Evolutionary conservation across 2,888 invertebrate species (phyloP).

Genomic region (Siphonodentalium dalli): DNA sequence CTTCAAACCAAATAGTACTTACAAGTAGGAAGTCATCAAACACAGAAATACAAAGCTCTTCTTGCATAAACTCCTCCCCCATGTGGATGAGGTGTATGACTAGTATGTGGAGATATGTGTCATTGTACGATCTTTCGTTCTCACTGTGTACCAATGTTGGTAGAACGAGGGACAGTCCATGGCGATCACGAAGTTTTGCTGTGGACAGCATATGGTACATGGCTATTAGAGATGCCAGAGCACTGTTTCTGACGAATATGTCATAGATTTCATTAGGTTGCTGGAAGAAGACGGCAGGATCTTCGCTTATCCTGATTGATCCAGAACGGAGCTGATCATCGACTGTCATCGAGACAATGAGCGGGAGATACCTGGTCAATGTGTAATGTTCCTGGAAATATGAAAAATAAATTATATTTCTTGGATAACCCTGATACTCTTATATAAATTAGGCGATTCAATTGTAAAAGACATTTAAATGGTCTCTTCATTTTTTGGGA

Average conservation of each 20-base stretch:
- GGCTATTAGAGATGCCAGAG: conserved; percentile 88
- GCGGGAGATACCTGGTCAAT: conserved; percentile 92
- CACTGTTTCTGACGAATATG: conserved; percentile 83
- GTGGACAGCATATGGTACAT: conserved; percentile 92
- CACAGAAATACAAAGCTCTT: conserved; percentile 92
- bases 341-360: conserved; percentile 90
- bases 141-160: conserved; percentile 86
- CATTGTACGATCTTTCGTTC: conserved; percentile 90
- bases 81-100: conserved; percentile 84
- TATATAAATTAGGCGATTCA: too few species aligned
- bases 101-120: conserved; percentile 91
- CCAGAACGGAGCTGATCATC: conserved; percentile 71
- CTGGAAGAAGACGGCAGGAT: conserved; percentile 76
- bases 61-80: conserved; percentile 89
- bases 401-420: too few species aligned
- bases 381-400: conserved; percentile 79
- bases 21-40: conserved; percentile 95
- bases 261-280: conserved; percentile 84
- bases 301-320: conserved; percentile 87
- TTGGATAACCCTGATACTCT: too few species aligned
- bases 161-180: conserved; percentile 82
- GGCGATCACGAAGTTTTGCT: conserved; percentile 80
- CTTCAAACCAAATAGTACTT: too few species aligned
- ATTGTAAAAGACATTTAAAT: too few species aligned
- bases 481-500: too few species aligned